phyloP scores from a whole-genome alignment of 2,113 vertebrate species.

The Dipodomys stephensi region DNA sequence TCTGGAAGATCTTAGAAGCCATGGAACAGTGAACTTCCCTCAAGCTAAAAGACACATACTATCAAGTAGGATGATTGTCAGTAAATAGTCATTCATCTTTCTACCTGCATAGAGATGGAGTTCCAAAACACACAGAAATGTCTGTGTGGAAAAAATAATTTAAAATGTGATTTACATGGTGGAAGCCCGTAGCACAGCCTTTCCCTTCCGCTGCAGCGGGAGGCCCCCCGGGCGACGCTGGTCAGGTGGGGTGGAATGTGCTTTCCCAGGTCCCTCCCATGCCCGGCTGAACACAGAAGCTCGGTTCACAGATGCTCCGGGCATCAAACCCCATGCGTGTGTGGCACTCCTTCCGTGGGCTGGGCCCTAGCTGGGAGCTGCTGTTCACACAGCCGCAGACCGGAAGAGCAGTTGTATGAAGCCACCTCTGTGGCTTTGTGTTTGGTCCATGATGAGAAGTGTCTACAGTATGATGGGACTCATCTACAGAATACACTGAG shows the following conservation, averaged over 20 bases:
- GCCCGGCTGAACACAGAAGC: neutral
- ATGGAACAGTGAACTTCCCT: conserved; percentile 50
- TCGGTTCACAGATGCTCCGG: neutral
- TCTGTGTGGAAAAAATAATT: neutral
- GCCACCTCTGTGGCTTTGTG: rapidly evolving
- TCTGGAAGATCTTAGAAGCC: conserved; percentile 65
- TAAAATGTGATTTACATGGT: conserved; percentile 21
- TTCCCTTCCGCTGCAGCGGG: conserved; percentile 9
- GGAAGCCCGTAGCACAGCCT: neutral
- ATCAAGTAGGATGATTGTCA: conserved; percentile 53
- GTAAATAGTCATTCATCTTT: conserved; percentile 48
- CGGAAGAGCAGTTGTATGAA: neutral
- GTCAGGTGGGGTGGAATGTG: rapidly evolving
- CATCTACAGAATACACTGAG: neutral
- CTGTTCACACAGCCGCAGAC: rapidly evolving
- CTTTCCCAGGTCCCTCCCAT: neutral
- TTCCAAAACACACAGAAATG: neutral
- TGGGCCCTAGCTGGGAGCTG: rapidly evolving
- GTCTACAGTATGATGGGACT: neutral
- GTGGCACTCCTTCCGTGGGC: neutral
- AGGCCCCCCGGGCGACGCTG: neutral
- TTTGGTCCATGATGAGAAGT: neutral
- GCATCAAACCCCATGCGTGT: neutral
- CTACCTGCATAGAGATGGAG: neutral
- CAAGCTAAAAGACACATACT: conserved; percentile 39